Percentiles rank a stretch among this genome's conserved stretches.
Conservation (phyloP, 2,113 vertebrate genomes). For the Parus major region DNA sequence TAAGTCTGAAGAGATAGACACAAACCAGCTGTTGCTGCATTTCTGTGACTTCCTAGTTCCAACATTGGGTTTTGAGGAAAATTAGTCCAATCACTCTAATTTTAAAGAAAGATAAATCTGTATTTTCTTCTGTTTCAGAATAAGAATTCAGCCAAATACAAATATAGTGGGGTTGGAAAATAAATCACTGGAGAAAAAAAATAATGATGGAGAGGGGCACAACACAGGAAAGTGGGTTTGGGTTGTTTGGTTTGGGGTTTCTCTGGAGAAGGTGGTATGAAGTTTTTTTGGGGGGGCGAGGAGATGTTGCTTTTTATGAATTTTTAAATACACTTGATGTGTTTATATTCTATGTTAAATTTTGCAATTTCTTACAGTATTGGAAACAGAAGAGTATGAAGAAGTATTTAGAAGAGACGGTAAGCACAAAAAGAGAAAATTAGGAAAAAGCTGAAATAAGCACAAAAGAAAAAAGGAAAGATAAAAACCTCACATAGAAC, state of each 20-base stretch:
- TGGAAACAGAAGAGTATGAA: not conserved
- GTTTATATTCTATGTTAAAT: not conserved
- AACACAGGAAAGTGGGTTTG: not conserved
- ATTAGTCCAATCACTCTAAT: not conserved
- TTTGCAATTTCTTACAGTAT: not conserved
- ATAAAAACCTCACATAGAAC: not conserved
- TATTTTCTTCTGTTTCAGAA: not conserved
- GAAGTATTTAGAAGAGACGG: not conserved
- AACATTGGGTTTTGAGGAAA: not conserved
- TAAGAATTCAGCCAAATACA: not conserved
- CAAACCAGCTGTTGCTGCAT: not conserved
- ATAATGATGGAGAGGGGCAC: not conserved
- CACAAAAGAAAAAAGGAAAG: not conserved
- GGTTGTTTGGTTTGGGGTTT: not conserved
- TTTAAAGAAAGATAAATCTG: not conserved
- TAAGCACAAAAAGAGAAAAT: not conserved
- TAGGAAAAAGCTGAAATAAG: not conserved
- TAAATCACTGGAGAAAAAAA: not conserved
- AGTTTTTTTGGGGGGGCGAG: accelerated
- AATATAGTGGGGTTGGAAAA: not conserved
- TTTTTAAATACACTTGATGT: not conserved
- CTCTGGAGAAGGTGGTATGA: not conserved
- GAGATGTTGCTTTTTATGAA: not conserved
- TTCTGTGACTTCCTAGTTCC: not conserved
- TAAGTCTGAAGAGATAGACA: not conserved